These are phyloP conservation scores for Bergia puertoricense DNA, from an alignment of 92 coral and sea anemone genomes.

Conservation along the genomic window DNA sequence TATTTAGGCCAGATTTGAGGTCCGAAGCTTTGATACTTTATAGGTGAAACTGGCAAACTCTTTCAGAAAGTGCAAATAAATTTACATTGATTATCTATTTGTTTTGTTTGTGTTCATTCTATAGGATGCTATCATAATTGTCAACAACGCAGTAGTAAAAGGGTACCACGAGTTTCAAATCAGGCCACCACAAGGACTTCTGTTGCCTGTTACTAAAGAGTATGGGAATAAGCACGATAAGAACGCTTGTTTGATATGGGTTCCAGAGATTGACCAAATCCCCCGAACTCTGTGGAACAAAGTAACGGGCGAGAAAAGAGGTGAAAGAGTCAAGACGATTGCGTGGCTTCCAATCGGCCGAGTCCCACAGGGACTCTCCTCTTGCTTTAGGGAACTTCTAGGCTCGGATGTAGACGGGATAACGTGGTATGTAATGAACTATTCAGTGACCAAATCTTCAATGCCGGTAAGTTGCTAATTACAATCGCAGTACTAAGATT, in stretches of 20 bases:
- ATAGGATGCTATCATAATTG: constrained; percentile 26
- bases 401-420: too few species aligned
- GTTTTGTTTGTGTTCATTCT: too few species aligned
- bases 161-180: constrained; percentile 62
- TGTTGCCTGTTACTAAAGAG: constrained; percentile 45
- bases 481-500: constrained; percentile 10
- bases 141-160: constrained; percentile 56
- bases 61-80: too few species aligned
- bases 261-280: constrained; percentile 38
- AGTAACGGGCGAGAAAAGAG: too few species aligned
- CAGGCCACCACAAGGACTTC: constrained; percentile 50
- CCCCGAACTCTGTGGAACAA: not conserved
- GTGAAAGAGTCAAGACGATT: too few species aligned
- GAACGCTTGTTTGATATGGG: constrained; percentile 42
- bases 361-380: too few species aligned
- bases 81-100: too few species aligned
- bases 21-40: constrained; percentile 13
- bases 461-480: not conserved
- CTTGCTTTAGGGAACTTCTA: too few species aligned
- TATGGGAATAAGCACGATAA: constrained; percentile 34
- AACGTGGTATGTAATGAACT: not conserved
- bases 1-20: constrained; percentile 22
- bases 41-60: not conserved
- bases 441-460: constrained; percentile 3
- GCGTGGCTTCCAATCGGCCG: too few species aligned